A percentile compares a stretch with the other conserved stretches of the same genome.
phyloP scores from a whole-genome alignment of 2,797 vertebrate genomes.

The Bradypus variegatus region DNA sequence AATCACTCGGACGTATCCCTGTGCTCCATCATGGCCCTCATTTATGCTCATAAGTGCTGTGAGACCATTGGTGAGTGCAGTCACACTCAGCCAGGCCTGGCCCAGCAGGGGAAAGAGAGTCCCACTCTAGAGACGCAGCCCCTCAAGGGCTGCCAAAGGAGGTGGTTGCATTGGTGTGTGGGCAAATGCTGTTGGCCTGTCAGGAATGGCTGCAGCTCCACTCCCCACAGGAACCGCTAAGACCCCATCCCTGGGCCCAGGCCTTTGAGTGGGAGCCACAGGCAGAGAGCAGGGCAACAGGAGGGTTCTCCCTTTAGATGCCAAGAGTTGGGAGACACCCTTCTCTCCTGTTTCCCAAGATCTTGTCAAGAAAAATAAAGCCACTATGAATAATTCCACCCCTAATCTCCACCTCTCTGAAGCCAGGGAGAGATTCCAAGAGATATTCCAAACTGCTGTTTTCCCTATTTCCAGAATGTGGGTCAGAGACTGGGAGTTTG shows the following conservation, averaged over 20 bases:
- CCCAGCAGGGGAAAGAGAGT: neutral
- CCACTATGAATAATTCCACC: neutral
- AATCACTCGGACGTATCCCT: slow-evolving; percentile 64
- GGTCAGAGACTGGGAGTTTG: neutral
- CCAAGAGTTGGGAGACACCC: neutral
- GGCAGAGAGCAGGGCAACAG: neutral
- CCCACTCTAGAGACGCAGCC: neutral
- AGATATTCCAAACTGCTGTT: neutral
- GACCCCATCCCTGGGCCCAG: neutral
- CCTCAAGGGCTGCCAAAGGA: neutral
- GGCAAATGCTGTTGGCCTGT: neutral
- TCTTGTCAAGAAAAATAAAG: neutral
- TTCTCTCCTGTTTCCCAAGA: neutral
- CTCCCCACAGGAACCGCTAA: neutral
- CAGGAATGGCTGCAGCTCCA: neutral
- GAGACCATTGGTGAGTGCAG: slow-evolving; percentile 60
- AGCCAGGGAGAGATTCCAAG: neutral
- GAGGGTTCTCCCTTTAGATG: neutral
- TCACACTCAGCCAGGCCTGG: neutral
- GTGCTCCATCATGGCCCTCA: slow-evolving; percentile 71
- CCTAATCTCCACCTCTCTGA: neutral
- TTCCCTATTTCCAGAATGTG: neutral
- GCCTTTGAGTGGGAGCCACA: neutral
- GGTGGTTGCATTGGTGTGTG: neutral
- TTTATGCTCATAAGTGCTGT: slow-evolving; percentile 71